Conservation (phyloP, 2,113 vertebrate species). For the Pterophyllum scalare region DNA sequence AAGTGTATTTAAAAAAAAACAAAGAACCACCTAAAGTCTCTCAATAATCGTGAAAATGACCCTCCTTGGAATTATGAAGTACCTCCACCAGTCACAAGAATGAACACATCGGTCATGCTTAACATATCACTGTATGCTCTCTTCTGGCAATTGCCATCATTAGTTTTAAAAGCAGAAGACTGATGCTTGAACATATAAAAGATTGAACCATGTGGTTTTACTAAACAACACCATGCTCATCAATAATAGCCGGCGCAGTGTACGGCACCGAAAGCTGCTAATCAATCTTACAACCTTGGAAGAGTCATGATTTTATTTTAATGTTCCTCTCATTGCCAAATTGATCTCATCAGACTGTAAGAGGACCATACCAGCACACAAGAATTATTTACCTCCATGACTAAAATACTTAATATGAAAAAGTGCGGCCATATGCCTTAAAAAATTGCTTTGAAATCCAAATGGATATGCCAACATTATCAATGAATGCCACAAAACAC, state of each 20-base stretch:
- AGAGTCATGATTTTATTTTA: constrained; percentile 63
- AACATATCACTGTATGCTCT: constrained; percentile 38
- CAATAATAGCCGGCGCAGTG: constrained; percentile 22
- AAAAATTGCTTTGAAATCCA: constrained; percentile 23
- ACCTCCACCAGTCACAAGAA: constrained; percentile 21
- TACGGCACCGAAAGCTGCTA: constrained; percentile 18
- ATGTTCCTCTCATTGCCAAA: constrained; percentile 51
- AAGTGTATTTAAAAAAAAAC: not conserved
- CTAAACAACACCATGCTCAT: constrained; percentile 42
- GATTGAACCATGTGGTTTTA: constrained; percentile 24
- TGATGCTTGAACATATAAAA: constrained; percentile 33
- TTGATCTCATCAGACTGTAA: constrained; percentile 43
- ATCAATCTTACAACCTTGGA: constrained; percentile 64
- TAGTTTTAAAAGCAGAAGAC: constrained; percentile 53
- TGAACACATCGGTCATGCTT: constrained; percentile 38
- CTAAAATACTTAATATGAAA: constrained; percentile 43
- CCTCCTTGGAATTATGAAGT: constrained; percentile 16
- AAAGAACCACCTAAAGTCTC: not conserved
- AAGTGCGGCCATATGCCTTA: constrained; percentile 1
- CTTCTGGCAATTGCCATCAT: constrained; percentile 50
- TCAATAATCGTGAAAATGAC: constrained; percentile 9
- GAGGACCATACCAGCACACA: not conserved
- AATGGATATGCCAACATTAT: constrained; percentile 14
- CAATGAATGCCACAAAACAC: not conserved
- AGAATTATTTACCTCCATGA: constrained; percentile 52